Evolutionary conservation across 2,888 invertebrate genomes (phyloP), one percentile per base, ranked within the genome.

Genomic region (Heliconius ismenius): DNA sequence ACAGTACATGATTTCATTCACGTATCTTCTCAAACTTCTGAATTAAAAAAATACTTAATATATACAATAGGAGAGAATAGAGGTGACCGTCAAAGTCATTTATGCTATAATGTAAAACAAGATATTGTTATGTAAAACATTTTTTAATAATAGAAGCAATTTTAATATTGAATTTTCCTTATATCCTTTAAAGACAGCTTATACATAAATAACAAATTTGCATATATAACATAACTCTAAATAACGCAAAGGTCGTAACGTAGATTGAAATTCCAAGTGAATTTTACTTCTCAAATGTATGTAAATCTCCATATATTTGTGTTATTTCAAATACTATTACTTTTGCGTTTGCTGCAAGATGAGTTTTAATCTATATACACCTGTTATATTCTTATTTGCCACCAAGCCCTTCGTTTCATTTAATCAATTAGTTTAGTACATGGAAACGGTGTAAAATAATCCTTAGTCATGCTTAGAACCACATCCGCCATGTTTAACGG

Each of bases 401-500:
- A 58, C 58, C 21, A n/a, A n/a, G 18, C 43, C 43, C 18, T 49
- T 67, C 15, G 0, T 21, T 68, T 1, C 49, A 9, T 49, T 28
- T 54, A 68, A 54, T 69, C 28, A 43, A 69, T 13, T 1, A 28
- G 21, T 54, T 28, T 69, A 18, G 11, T 28, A 28, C 21, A 54
- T 13, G 32, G 36, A n/a, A 65, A 6, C 28, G 21, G 24, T 15
- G 26, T 69, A 43, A 24, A 54, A 49, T 54, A 32, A 54, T 54
- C 36, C 36, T 72, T 24, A 39, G 26, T 62, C 60, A 72, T 2
- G 54, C 62, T 77, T 68, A 65, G 75, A 73, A 68, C 72, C 67
- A 63, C 80, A 79, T 84, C 88, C 87, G 90, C 90, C 91, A 89
- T 92, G 88, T 88, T 86, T 86, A 86, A 70, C 70, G 87, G 80